Conservation (phyloP, 2,888 invertebrate genomes). For the Drosophila flavopinicola region DNA sequence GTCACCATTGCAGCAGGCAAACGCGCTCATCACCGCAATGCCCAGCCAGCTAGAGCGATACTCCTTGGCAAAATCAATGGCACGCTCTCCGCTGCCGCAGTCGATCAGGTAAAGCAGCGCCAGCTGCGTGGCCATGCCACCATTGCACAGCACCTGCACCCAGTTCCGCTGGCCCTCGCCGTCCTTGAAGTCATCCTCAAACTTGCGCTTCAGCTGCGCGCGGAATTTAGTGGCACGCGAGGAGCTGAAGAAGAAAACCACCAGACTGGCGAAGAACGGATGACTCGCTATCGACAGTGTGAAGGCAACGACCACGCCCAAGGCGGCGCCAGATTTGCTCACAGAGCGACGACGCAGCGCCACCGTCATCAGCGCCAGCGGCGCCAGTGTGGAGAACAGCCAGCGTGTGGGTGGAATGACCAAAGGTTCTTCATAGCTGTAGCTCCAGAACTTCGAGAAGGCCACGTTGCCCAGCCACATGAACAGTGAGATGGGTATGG, state of each 20-base stretch:
- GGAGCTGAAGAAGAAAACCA: slow-evolving; percentile 91
- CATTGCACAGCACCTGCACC: slow-evolving; percentile 95
- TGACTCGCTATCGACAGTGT: slow-evolving; percentile 91
- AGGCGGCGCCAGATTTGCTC: slow-evolving; percentile 88
- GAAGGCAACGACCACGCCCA: slow-evolving; percentile 90
- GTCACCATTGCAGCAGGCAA: slow-evolving; percentile 94
- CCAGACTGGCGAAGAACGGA: slow-evolving; percentile 89
- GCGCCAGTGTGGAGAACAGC: slow-evolving; percentile 84
- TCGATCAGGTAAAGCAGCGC: slow-evolving; percentile 91
- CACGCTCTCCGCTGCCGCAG: slow-evolving; percentile 90
- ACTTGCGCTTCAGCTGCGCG: slow-evolving; percentile 87
- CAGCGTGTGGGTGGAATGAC: slow-evolving; percentile 83
- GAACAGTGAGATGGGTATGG: slow-evolving; percentile 90
- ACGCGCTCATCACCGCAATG: slow-evolving; percentile 90
- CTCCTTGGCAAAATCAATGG: slow-evolving; percentile 90
- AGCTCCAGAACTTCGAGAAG: slow-evolving; percentile 87
- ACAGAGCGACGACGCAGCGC: slow-evolving; percentile 89
- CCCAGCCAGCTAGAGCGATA: slow-evolving; percentile 94
- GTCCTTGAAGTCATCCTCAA: slow-evolving; percentile 92
- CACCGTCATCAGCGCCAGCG: slow-evolving; percentile 88
- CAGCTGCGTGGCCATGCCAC: slow-evolving; percentile 92
- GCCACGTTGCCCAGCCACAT: slow-evolving; percentile 90
- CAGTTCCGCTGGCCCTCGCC: slow-evolving; percentile 93
- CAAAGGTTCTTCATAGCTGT: slow-evolving; percentile 84
- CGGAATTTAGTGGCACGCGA: slow-evolving; percentile 93